These are phyloP conservation scores for Brenthis ino DNA, from an alignment of 2,888 invertebrate species.

Conservation along the genomic window DNA sequence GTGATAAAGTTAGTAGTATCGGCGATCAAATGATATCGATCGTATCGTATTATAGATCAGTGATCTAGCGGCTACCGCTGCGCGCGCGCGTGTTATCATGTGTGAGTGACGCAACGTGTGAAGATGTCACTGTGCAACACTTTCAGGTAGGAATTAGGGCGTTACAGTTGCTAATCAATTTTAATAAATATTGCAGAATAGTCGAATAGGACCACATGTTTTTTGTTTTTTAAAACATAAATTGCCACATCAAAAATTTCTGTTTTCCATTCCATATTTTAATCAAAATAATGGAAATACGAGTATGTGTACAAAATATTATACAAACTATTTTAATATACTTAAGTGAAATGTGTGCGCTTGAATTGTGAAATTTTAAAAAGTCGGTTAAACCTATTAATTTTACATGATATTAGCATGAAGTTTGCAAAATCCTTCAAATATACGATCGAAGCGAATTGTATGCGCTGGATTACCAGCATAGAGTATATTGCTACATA, in stretches of 20 bases:
- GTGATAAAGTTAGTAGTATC: constrained; percentile 10
- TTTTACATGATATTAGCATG: constrained; percentile 39
- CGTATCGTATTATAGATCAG: constrained; percentile 36
- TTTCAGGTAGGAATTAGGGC: constrained; percentile 51
- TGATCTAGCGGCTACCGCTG: constrained; percentile 43
- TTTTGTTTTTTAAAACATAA: too few relatives aligned
- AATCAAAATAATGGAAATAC: too few relatives aligned
- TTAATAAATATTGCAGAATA: not conserved
- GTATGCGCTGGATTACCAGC: not conserved
- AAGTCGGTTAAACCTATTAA: constrained; percentile 37
- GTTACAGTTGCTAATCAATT: constrained; percentile 16
- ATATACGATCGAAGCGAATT: not conserved
- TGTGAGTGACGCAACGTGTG: constrained; percentile 42
- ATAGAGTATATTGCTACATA: too few relatives aligned
- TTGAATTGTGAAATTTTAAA: constrained; percentile 29
- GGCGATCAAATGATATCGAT: constrained; percentile 23
- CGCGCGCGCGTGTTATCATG: constrained; percentile 48
- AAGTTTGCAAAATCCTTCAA: constrained; percentile 26
- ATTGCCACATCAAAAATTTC: too few relatives aligned
- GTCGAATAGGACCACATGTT: not conserved
- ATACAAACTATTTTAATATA: not conserved
- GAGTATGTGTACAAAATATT: not conserved
- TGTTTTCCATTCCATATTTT: too few relatives aligned
- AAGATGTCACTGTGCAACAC: constrained; percentile 51
- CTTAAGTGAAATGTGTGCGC: not conserved